Conservation (phyloP, 2,888 invertebrate genomes). For the Ditylenchus weischeri region DNA sequence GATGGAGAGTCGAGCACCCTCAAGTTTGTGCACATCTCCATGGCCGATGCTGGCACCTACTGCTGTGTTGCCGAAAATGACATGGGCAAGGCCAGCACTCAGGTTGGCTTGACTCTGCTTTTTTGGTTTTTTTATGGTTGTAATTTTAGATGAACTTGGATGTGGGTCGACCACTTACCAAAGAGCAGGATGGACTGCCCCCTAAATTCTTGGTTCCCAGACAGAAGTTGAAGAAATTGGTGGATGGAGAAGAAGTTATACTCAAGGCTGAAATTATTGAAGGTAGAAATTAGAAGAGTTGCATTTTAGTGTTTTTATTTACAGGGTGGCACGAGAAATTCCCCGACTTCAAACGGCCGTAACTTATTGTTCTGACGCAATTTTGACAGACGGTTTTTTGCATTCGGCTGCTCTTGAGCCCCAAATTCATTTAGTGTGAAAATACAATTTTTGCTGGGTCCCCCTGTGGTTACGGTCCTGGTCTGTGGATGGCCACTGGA, state of each 20-base stretch:
- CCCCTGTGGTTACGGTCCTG: no score
- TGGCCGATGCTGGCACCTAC: conserved; percentile 35
- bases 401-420: no score
- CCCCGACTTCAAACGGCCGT: no score
- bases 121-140: neutral
- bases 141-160: conserved; percentile 44
- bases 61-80: conserved; percentile 33
- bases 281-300: conserved; percentile 17
- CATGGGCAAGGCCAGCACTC: conserved; percentile 31
- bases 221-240: conserved; percentile 33
- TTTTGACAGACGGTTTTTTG: no score
- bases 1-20: conserved; percentile 58
- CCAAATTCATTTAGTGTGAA: no score
- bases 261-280: conserved; percentile 34
- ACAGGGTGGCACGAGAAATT: no score
- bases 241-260: conserved; percentile 19
- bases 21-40: conserved; percentile 36
- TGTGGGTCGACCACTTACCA: conserved; percentile 35
- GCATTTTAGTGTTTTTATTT: neutral
- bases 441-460: no score
- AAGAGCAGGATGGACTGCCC: conserved; percentile 42
- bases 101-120: conserved; percentile 15
- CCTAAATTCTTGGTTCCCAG: conserved; percentile 39
- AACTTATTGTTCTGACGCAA: no score
- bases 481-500: no score